These are phyloP conservation scores for Lampris megalopsis DNA, from an alignment of 2,113 vertebrate genomes.

Conservation along the genomic window DNA sequence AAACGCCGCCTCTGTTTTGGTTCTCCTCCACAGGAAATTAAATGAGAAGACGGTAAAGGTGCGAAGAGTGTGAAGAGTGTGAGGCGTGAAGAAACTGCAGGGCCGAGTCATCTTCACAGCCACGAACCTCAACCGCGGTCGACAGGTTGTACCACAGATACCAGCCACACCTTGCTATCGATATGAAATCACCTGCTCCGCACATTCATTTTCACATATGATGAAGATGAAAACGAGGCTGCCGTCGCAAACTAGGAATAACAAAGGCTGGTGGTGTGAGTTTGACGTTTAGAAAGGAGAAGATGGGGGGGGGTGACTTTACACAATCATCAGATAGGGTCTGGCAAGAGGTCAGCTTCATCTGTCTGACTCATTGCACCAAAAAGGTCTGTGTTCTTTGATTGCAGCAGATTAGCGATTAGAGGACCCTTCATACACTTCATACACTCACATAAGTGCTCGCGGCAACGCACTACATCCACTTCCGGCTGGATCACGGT, in stretches of 20 bases:
- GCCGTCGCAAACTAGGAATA: background rate
- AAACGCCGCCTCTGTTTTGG: too few species aligned
- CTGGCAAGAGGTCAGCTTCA: conserved; percentile 56
- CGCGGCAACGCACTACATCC: background rate
- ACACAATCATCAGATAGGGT: conserved; percentile 9
- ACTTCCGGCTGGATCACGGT: background rate
- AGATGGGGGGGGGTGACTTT: conserved; percentile 25
- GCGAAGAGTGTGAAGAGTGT: too few species aligned
- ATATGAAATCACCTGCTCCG: too few species aligned
- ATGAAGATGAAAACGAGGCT: background rate
- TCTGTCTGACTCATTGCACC: conserved; percentile 60
- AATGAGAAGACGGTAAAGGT: too few species aligned
- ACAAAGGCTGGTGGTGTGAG: background rate
- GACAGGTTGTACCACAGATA: too few species aligned
- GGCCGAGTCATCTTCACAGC: background rate
- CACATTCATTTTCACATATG: background rate
- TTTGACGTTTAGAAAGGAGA: background rate
- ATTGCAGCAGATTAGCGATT: conserved; percentile 74
- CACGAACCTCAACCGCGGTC: background rate
- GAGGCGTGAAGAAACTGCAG: too few species aligned
- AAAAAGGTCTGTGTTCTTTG: conserved; percentile 64
- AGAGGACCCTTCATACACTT: conserved; percentile 66
- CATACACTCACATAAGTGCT: conserved; percentile 58
- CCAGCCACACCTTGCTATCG: too few species aligned
- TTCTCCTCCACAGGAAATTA: too few species aligned